Percentiles rank a stretch among this genome's conserved stretches.
phyloP scores from a whole-genome alignment of 1,140 invertebrate genomes.

The Meloidogyne floridensis region DNA sequence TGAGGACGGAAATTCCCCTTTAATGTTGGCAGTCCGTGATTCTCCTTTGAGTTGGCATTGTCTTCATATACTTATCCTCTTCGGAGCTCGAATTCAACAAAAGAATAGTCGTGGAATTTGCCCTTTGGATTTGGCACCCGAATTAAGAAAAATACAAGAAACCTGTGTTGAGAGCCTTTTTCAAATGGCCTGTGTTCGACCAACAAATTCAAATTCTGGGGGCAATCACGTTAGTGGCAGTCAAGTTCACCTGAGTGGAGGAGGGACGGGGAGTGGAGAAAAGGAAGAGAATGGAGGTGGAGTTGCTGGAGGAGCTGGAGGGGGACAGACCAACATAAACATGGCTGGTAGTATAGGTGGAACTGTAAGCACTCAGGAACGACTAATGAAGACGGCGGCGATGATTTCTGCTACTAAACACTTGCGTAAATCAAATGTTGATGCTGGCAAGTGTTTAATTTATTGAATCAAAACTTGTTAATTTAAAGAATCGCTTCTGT shows the following conservation, averaged over 20 bases:
- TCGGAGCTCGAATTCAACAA: conserved; percentile 63
- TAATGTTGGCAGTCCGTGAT: conserved; percentile 64
- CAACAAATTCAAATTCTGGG: background rate
- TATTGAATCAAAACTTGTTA: background rate
- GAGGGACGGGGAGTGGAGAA: background rate
- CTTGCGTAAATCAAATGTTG: conserved; percentile 30
- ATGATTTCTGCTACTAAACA: conserved; percentile 39
- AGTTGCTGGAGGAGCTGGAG: background rate
- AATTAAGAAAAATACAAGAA: conserved; percentile 61
- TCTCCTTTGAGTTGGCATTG: conserved; percentile 63
- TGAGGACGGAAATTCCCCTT: conserved; percentile 64
- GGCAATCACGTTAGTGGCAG: background rate
- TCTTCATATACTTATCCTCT: conserved; percentile 62
- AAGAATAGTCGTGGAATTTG: conserved; percentile 65
- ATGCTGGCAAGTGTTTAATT: conserved; percentile 26
- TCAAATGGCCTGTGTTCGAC: conserved; percentile 49
- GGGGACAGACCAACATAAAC: background rate
- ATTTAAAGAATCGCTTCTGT: conserved; percentile 34
- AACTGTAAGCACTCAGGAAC: conserved; percentile 26
- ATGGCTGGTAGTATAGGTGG: background rate
- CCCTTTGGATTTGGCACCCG: conserved; percentile 64
- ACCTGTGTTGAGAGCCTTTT: conserved; percentile 63
- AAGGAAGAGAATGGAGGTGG: conserved; percentile 1
- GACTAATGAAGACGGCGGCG: conserved; percentile 37
- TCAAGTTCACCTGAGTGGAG: conserved; percentile 9